Percentiles rank a stretch among this genome's conserved stretches.
These are phyloP conservation scores for Notechis scutatus DNA, from an alignment of 2,113 vertebrate genomes.

Conservation along the genomic window DNA sequence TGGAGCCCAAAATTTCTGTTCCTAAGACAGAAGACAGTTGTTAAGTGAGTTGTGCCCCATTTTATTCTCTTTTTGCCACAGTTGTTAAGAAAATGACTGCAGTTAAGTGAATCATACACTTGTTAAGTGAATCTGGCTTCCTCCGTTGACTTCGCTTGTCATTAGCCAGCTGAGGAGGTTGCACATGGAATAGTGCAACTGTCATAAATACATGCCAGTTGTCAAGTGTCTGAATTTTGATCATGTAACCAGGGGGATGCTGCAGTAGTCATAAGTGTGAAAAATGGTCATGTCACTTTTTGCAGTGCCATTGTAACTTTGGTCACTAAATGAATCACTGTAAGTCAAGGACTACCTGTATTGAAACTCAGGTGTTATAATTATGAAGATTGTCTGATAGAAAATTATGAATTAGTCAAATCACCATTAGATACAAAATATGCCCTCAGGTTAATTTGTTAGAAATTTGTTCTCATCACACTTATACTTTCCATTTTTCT, in stretches of 20 bases:
- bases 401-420: background rate
- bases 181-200: background rate
- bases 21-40: background rate
- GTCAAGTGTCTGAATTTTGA: background rate
- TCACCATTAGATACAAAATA: background rate
- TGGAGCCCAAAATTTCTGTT: background rate
- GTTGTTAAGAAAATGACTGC: background rate
- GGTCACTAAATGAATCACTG: background rate
- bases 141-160: background rate
- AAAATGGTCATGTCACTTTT: background rate
- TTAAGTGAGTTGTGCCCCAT: background rate
- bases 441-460: background rate
- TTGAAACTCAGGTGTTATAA: background rate
- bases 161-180: background rate
- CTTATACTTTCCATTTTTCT: background rate
- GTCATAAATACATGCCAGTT: background rate
- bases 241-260: background rate
- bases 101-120: background rate
- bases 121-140: background rate
- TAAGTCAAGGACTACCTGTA: background rate
- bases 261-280: background rate
- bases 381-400: background rate
- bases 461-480: background rate
- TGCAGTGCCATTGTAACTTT: background rate
- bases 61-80: background rate